These are phyloP conservation scores for Acrobasis consociella DNA, from an alignment of 2,888 invertebrate genomes.

Conservation along the genomic window DNA sequence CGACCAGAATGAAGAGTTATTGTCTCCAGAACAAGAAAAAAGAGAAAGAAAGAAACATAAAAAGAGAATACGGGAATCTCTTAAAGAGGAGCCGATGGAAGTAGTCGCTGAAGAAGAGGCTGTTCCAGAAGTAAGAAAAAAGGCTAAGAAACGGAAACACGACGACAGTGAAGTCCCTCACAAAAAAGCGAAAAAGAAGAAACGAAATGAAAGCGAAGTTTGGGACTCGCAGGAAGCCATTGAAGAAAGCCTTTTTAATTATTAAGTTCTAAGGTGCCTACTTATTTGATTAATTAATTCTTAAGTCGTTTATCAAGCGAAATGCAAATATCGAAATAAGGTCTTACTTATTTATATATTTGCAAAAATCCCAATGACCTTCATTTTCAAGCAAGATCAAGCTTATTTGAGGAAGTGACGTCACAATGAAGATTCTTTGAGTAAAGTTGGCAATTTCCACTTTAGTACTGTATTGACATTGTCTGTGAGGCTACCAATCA, in stretches of 20 bases:
- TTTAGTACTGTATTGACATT: too few relatives aligned
- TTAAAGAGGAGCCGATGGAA: slow-evolving; percentile 9
- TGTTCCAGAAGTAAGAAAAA: slow-evolving; percentile 32
- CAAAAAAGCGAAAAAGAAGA: slow-evolving; percentile 46
- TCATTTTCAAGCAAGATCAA: too few relatives aligned
- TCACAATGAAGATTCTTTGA: too few relatives aligned
- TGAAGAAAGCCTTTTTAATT: slow-evolving; percentile 69
- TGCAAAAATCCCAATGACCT: too few relatives aligned
- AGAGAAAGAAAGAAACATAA: slow-evolving; percentile 16
- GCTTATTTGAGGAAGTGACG: too few relatives aligned
- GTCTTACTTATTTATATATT: too few relatives aligned
- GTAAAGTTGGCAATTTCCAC: too few relatives aligned
- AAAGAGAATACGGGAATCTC: slow-evolving; percentile 7
- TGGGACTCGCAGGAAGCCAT: slow-evolving; percentile 72
- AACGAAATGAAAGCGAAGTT: slow-evolving; percentile 51
- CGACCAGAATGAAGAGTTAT: neutral
- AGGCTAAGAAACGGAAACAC: slow-evolving; percentile 48
- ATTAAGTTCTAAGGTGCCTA: slow-evolving; percentile 38
- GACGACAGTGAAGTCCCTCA: slow-evolving; percentile 31
- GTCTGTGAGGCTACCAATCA: too few relatives aligned
- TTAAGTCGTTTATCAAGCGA: too few relatives aligned
- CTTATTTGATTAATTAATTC: too few relatives aligned
- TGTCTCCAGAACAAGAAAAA: neutral
- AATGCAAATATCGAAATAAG: too few relatives aligned
- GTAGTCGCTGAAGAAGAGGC: neutral